phyloP scores from a whole-genome alignment of 1,140 invertebrate genomes.

The Procambarus virginalis region DNA sequence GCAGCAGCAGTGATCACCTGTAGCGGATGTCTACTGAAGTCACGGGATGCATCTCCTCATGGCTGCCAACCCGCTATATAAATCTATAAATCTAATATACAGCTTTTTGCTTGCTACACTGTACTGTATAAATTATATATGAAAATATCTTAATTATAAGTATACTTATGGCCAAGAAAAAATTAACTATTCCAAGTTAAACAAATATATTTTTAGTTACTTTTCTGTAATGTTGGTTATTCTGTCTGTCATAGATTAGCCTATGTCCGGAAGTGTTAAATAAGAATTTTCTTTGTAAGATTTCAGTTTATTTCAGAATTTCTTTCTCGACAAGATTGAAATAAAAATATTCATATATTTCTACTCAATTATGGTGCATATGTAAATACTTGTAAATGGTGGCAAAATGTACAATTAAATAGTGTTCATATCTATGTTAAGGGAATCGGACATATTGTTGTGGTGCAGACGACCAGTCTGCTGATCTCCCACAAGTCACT shows the following conservation, averaged over 20 bases:
- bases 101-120: not conserved
- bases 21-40: not conserved
- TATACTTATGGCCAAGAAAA: not conserved
- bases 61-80: not conserved
- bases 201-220: not conserved
- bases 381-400: not conserved
- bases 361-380: not conserved
- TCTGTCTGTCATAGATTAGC: slow-evolving; percentile 18
- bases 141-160: not conserved
- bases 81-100: too few species aligned
- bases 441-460: slow-evolving; percentile 19
- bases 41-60: slow-evolving; percentile 11
- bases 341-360: not conserved
- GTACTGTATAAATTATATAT: not conserved
- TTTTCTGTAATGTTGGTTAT: not conserved
- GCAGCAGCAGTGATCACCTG: not conserved
- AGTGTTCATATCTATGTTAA: not conserved
- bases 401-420: not conserved
- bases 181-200: not conserved
- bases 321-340: not conserved
- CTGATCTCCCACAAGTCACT: slow-evolving; percentile 1
- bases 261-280: slow-evolving; percentile 15
- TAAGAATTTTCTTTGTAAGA: not conserved
- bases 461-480: slow-evolving; percentile 30
- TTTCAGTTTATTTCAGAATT: too few species aligned